Evolutionary conservation across 2,797 vertebrate genomes (phyloP).

Genomic region (Pseudocheirus occidentalis): DNA sequence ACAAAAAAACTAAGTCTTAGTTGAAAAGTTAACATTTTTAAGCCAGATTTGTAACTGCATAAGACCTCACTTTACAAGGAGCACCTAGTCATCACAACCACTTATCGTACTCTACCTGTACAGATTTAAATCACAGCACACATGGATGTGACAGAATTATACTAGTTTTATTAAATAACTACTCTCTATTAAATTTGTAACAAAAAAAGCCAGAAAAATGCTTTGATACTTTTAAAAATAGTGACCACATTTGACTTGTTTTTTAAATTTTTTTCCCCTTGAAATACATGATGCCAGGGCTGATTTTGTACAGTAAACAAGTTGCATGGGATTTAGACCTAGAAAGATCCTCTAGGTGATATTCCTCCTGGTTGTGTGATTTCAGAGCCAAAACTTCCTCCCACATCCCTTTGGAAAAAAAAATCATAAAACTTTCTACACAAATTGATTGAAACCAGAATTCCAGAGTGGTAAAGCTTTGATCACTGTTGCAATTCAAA

Average conservation of each 20-base stretch:
- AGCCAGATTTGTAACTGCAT: not conserved
- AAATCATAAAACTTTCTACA: not conserved
- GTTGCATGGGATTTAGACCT: not conserved
- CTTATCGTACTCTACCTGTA: not conserved
- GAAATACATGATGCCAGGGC: not conserved
- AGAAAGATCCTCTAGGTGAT: not conserved
- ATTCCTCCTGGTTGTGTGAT: not conserved
- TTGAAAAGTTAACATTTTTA: slow-evolving; percentile 60
- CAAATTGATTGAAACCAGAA: not conserved
- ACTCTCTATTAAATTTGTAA: slow-evolving; percentile 10
- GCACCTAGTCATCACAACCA: not conserved
- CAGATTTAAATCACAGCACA: not conserved
- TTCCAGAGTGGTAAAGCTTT: not conserved
- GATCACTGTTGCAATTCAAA: not conserved
- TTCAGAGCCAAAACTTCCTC: not conserved
- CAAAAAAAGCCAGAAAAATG: slow-evolving; percentile 8
- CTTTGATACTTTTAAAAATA: slow-evolving; percentile 39
- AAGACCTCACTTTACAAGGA: slow-evolving; percentile 33
- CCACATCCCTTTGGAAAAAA: not conserved
- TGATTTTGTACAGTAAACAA: not conserved
- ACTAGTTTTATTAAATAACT: slow-evolving; percentile 34
- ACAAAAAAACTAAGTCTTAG: slow-evolving; percentile 84
- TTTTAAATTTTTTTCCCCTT: not conserved
- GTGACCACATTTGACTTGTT: not conserved
- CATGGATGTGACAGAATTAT: not conserved